Evolutionary conservation across 2,888 invertebrate species (phyloP).

Genomic region (Acleris emargana): DNA sequence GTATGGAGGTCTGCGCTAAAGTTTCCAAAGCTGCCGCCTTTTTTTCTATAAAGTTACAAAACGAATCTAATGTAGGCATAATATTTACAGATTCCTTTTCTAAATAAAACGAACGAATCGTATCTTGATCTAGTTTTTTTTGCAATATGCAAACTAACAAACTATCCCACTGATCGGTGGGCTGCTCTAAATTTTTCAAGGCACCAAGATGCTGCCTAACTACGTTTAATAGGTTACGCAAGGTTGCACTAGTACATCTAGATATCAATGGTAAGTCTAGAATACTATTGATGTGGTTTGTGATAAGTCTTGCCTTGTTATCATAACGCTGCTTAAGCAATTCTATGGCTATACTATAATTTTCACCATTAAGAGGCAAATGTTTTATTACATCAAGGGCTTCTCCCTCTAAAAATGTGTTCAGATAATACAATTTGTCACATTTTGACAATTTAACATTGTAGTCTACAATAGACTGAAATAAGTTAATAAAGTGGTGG

Average conservation of each 20-base stretch:
- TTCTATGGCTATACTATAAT: background rate
- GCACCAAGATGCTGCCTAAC: slow-evolving; percentile 2
- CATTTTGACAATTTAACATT: background rate
- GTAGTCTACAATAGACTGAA: background rate
- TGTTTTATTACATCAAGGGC: no score
- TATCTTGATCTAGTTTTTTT: no score
- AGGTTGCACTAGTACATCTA: background rate
- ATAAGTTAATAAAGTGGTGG: background rate
- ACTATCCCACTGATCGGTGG: background rate
- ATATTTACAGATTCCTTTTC: background rate
- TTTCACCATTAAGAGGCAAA: background rate
- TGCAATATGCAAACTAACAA: background rate
- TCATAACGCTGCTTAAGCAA: background rate
- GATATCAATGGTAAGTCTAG: background rate
- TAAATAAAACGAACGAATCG: background rate
- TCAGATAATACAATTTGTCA: background rate
- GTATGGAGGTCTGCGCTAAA: background rate
- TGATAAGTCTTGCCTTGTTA: background rate
- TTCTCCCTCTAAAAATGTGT: no score
- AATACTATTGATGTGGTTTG: background rate
- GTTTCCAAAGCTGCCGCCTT: background rate
- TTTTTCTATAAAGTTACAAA: slow-evolving; percentile 4
- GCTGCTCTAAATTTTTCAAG: background rate
- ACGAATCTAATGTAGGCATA: background rate
- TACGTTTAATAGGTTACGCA: background rate